These are phyloP conservation scores for Phengaris arion DNA, from an alignment of 2,888 invertebrate species.

Conservation along the genomic window DNA sequence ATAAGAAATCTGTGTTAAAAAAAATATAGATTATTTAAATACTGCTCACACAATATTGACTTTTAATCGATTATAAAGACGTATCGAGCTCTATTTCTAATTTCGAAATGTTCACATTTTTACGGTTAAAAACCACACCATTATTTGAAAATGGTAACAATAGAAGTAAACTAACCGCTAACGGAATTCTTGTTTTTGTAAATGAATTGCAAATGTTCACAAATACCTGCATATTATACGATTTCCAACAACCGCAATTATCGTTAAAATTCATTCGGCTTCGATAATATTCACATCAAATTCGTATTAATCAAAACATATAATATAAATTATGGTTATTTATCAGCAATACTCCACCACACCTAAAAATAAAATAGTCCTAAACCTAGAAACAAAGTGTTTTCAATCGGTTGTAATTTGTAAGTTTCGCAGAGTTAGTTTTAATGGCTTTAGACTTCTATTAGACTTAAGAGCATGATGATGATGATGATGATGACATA, in stretches of 20 bases:
- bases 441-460: too few species aligned
- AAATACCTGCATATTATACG: not conserved
- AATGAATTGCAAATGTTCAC: not conserved
- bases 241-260: not conserved
- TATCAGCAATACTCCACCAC: not conserved
- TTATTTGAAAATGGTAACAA: not conserved
- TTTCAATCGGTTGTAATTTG: too few species aligned
- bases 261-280: slow-evolving; percentile 7
- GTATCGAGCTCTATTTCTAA: too few species aligned
- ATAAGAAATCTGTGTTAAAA: too few species aligned
- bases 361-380: not conserved
- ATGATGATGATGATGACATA: too few species aligned
- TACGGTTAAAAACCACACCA: too few species aligned
- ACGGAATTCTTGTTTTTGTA: slow-evolving; percentile 6
- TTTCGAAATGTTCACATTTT: too few species aligned
- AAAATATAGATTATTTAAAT: too few species aligned
- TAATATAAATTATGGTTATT: not conserved
- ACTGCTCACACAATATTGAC: too few species aligned
- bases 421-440: too few species aligned
- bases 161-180: not conserved
- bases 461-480: too few species aligned
- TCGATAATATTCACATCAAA: slow-evolving; percentile 3
- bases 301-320: slow-evolving; percentile 9
- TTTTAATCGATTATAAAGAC: too few species aligned
- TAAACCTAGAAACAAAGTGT: not conserved